These are phyloP conservation scores for Dermolepida albohirtum DNA, from an alignment of 2,888 invertebrate genomes.

Conservation along the genomic window DNA sequence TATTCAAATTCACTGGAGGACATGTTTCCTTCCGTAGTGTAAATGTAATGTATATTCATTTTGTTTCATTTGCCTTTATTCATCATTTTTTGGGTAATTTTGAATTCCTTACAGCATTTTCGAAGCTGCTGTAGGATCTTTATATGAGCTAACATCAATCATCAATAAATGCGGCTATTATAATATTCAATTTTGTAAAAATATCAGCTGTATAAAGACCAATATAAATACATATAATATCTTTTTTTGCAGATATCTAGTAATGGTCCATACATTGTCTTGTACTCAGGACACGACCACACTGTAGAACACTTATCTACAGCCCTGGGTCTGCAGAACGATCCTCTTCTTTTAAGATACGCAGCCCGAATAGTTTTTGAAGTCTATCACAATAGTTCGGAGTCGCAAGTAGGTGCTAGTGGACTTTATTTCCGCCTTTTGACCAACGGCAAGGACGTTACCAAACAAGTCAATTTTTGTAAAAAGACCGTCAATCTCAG, in stretches of 20 bases:
- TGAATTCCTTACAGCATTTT: too few species aligned
- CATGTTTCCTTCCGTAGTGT: too few species aligned
- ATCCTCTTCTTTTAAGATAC: slow-evolving; percentile 81
- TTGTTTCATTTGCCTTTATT: too few species aligned
- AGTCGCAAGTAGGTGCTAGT: slow-evolving; percentile 63
- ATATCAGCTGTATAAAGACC: too few species aligned
- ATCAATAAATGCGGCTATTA: too few species aligned
- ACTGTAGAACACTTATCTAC: slow-evolving; percentile 86
- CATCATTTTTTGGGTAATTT: too few species aligned
- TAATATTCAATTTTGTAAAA: too few species aligned
- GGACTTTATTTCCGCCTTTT: slow-evolving; percentile 86
- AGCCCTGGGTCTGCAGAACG: slow-evolving; percentile 78
- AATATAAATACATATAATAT: too few species aligned
- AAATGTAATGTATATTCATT: too few species aligned
- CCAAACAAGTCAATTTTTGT: slow-evolving; percentile 85
- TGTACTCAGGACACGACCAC: slow-evolving; percentile 88
- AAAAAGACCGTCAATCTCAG: slow-evolving; percentile 70
- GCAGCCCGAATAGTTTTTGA: slow-evolving; percentile 90
- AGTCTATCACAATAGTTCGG: slow-evolving; percentile 79
- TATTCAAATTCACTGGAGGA: too few species aligned
- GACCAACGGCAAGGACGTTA: slow-evolving; percentile 89
- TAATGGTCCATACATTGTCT: slow-evolving; percentile 61
- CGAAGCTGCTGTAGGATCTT: too few species aligned
- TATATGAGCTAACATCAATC: too few species aligned
- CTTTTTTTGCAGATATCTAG: slow-evolving; percentile 57